Percentiles rank a stretch among this genome's conserved stretches.
Evolutionary conservation across 2,888 invertebrate species (phyloP).

Genomic region (Spisula subtruncata): DNA sequence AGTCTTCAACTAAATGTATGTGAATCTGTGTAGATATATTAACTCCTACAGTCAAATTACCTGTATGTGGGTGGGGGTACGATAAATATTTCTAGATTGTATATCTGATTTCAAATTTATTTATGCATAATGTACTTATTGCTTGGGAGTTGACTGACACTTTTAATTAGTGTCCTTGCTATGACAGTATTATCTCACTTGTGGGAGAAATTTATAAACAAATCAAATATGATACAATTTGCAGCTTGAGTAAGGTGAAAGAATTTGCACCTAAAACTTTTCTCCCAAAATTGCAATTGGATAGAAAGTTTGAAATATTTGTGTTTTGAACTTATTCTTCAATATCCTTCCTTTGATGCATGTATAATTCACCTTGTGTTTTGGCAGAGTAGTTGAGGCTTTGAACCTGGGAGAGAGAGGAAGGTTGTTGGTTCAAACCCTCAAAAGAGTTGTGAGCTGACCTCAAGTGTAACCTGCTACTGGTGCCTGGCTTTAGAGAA

Average conservation of each 20-base stretch:
- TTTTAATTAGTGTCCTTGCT: background rate
- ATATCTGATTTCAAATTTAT: conserved; percentile 29
- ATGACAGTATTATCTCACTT: background rate
- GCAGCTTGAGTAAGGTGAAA: background rate
- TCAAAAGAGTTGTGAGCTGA: no score
- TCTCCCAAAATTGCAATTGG: background rate
- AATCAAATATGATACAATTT: background rate
- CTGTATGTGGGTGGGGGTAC: background rate
- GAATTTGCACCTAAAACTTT: no score
- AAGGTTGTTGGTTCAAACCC: no score
- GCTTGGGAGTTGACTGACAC: conserved; percentile 12
- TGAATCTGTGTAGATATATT: background rate
- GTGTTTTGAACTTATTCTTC: no score
- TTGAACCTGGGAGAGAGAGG: no score
- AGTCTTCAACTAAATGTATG: conserved; percentile 17
- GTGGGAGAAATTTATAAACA: background rate
- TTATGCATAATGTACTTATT: conserved; percentile 1
- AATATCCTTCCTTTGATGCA: no score
- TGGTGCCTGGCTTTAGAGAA: no score
- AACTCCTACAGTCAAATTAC: background rate
- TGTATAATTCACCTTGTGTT: no score
- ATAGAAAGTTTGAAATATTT: background rate
- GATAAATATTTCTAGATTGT: background rate
- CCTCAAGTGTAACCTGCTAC: no score
- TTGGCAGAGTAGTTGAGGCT: no score